Percentiles rank a stretch among this genome's conserved stretches.
Evolutionary conservation across 2,888 invertebrate genomes (phyloP).

Genomic region (Amphipoea lucens): DNA sequence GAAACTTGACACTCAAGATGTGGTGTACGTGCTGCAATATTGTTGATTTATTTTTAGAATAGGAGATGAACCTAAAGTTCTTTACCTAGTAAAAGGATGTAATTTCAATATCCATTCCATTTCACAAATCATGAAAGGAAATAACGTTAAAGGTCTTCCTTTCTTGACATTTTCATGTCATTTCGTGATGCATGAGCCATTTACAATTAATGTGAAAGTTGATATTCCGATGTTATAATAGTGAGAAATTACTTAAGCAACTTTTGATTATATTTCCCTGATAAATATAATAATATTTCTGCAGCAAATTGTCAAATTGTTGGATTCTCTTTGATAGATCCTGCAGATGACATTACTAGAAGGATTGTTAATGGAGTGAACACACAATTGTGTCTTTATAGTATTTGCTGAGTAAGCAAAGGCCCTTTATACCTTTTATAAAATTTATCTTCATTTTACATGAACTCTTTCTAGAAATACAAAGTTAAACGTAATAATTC

Average conservation of each 20-base stretch:
- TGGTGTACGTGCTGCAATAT: constrained; percentile 37
- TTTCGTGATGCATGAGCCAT: not conserved
- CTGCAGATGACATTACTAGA: constrained; percentile 13
- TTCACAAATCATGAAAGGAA: not conserved
- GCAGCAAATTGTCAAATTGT: constrained; percentile 7
- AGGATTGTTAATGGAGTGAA: not conserved
- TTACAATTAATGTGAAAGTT: not conserved
- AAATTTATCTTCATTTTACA: not conserved
- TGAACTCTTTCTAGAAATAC: not conserved
- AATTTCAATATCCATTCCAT: not conserved
- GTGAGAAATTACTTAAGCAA: not conserved
- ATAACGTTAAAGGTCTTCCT: not conserved
- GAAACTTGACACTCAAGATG: constrained; percentile 1
- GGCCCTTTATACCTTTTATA: not conserved
- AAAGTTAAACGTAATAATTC: not conserved
- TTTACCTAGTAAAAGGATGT: not conserved
- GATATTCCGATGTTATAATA: not conserved
- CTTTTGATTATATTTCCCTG: not conserved
- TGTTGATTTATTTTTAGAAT: constrained; percentile 20
- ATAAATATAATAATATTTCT: constrained; percentile 5
- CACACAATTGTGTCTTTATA: not conserved
- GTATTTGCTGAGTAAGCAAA: too few relatives aligned
- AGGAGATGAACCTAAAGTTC: not conserved
- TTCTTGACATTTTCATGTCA: not conserved
- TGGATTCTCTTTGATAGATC: constrained; percentile 34